These are phyloP conservation scores for Eurosta solidaginis DNA, from an alignment of 1,140 invertebrate species.

Conservation along the genomic window DNA sequence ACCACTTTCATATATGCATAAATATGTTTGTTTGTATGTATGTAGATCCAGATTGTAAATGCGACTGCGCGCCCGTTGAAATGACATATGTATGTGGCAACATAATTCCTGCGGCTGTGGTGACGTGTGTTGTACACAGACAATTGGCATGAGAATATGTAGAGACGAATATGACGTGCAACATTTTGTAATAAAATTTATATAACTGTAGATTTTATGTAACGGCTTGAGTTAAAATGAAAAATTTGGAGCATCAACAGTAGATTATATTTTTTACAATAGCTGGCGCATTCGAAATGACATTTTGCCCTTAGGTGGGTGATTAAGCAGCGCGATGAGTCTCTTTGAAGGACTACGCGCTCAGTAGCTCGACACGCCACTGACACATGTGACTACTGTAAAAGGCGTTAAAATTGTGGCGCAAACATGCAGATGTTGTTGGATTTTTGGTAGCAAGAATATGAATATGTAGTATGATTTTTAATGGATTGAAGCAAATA, in stretches of 20 bases:
- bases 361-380: neutral
- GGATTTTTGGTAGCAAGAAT: too few relatives aligned
- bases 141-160: neutral
- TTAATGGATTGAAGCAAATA: too few relatives aligned
- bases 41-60: neutral
- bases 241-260: neutral
- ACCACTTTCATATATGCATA: neutral
- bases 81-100: constrained; percentile 14
- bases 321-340: constrained; percentile 3
- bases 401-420: neutral
- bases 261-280: neutral
- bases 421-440: neutral
- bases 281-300: neutral
- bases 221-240: neutral
- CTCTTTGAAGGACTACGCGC: neutral
- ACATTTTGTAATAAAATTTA: neutral
- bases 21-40: neutral
- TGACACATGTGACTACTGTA: neutral
- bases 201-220: neutral
- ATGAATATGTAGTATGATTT: too few relatives aligned
- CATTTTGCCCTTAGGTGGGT: constrained; percentile 25
- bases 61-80: neutral
- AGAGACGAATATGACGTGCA: neutral
- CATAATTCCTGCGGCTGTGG: constrained; percentile 1
- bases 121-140: neutral